Conservation (phyloP, 2,888 invertebrate species). For the Drosophila siamana region DNA sequence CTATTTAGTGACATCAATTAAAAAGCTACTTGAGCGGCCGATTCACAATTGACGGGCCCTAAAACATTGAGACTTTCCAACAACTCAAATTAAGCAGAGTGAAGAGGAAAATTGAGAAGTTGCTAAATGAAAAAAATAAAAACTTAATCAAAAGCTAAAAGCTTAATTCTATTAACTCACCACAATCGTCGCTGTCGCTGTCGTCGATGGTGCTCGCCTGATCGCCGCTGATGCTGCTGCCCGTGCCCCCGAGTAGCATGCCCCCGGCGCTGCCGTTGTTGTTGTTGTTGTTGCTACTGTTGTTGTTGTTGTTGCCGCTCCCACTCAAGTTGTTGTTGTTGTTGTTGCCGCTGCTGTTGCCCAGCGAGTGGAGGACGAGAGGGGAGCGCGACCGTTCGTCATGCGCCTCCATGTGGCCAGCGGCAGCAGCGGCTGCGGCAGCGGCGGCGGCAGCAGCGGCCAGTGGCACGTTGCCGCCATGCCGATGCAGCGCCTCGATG, state of each 20-base stretch:
- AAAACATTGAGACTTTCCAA: too few relatives aligned
- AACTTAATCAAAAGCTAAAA: too few relatives aligned
- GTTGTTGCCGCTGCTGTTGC: conserved; percentile 37
- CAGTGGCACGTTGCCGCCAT: conserved; percentile 45
- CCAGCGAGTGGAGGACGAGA: conserved; percentile 50
- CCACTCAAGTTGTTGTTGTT: conserved; percentile 39
- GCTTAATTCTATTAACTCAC: conserved; percentile 66
- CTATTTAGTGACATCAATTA: too few relatives aligned
- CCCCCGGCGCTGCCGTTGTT: conserved; percentile 53
- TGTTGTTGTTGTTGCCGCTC: conserved; percentile 47
- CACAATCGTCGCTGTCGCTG: conserved; percentile 85
- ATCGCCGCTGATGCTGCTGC: conserved; percentile 84
- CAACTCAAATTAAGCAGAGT: too few relatives aligned
- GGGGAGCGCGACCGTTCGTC: conserved; percentile 85
- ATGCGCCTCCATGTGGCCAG: conserved; percentile 59
- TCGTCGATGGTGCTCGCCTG: conserved; percentile 84
- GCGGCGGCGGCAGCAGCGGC: conserved; percentile 30
- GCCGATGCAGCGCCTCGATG: conserved; percentile 73
- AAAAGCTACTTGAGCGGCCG: too few relatives aligned
- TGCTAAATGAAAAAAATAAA: too few relatives aligned
- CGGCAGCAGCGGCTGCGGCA: conserved; percentile 16
- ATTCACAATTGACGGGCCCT: too few relatives aligned
- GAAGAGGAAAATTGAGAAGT: too few relatives aligned
- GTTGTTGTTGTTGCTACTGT: conserved; percentile 41
- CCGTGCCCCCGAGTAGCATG: conserved; percentile 71